Base-by-base conservation (phyloP, 2,113 vertebrate species). In the Enhydra lutris region DNA sequence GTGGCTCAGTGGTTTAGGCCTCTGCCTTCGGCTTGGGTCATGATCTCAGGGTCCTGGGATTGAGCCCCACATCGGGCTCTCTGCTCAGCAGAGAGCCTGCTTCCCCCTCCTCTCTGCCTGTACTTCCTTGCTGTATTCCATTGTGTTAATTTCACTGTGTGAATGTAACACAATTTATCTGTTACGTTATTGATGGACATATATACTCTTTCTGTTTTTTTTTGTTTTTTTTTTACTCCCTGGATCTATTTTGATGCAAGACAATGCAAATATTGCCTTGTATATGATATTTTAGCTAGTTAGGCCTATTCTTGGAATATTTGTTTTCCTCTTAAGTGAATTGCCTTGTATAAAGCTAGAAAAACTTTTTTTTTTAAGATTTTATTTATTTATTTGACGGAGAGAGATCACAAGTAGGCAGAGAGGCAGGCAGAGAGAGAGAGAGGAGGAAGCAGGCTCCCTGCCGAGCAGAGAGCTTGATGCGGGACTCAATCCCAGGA, bases 281-380 rank as follows among this genome's bases (percentile, higher is more conserved):
- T 88, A 36, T 34, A 92, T 95, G 45, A 8, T 71, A 90, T 97
- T 97, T 73, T 80, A 96, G n/a, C 61, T n/a, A 80, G n/a, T 90
- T 83, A 93, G 39, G 39, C 17, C 52, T 89, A 13, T 95, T 95
- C 45, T 45, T 95, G 39, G 21, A 34, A 57, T 14, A 11, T 45
- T 91, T 74, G 10, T 76, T 82, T 21, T 82, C 29, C 63, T 93
- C 34, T 42, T 93, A 88, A 87, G 86, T 97, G 39, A 93, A 52
- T 86, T 21, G 31, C 42, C 45, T 78, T 86, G 2, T 91, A 29
- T 92, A 87, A 87, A 85, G 4, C 45, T 55, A 34, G 71, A 59
- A 95, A 93, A 59, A 73, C 24, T 79, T 17, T 86, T 94, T 26
- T 91, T 47, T 57, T 57, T 2, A 57, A 52, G 52, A 55, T 55